Percentiles rank a stretch among this genome's conserved stretches.
These are phyloP conservation scores for Sebastes umbrosus DNA, from an alignment of 2,797 vertebrate genomes.

Conservation along the genomic window DNA sequence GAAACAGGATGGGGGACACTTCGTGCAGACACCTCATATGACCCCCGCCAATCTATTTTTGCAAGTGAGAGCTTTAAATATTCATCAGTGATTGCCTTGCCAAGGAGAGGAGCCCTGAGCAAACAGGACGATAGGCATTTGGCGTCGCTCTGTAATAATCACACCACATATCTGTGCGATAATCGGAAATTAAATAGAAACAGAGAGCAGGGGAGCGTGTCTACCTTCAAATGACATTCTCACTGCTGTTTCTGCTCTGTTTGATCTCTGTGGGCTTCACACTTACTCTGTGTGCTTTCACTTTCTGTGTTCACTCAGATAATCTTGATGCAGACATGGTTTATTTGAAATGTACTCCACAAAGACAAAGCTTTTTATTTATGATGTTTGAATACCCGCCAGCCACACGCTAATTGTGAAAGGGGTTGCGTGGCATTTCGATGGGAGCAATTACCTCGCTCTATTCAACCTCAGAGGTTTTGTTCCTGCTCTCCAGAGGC, in stretches of 20 bases:
- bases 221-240: constrained; percentile 71
- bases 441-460: not conserved
- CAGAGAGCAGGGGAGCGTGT: constrained; percentile 13
- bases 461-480: not conserved
- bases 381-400: not conserved
- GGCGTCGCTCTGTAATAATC: constrained; percentile 40
- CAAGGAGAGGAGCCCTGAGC: constrained; percentile 55
- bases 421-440: not conserved
- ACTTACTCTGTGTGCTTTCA: not conserved
- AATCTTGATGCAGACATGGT: not conserved
- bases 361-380: constrained; percentile 13
- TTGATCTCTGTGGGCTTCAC: constrained; percentile 28
- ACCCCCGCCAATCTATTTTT: constrained; percentile 53
- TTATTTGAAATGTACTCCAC: constrained; percentile 11
- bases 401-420: not conserved
- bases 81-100: constrained; percentile 55
- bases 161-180: constrained; percentile 48
- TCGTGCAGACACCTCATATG: constrained; percentile 31
- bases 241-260: constrained; percentile 10
- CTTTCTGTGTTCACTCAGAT: constrained; percentile 18
- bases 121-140: constrained; percentile 50
- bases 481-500: not conserved
- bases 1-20: not conserved
- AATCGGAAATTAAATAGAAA: constrained; percentile 67
- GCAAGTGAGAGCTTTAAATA: constrained; percentile 61